These are phyloP conservation scores for Celastrina argiolus DNA, from an alignment of 2,888 invertebrate species.

Conservation along the genomic window DNA sequence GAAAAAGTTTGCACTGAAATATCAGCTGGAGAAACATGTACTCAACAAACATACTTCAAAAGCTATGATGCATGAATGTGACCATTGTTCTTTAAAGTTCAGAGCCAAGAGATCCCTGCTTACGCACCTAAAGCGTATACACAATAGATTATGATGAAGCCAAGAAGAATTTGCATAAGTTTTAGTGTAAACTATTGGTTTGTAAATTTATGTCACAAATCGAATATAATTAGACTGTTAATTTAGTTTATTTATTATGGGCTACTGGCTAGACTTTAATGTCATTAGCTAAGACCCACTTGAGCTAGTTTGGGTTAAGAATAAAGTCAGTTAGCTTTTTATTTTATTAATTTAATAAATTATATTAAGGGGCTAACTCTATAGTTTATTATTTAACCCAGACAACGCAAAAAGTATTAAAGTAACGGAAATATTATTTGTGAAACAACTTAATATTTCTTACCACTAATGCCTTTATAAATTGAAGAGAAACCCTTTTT, in stretches of 20 bases:
- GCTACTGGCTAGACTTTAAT: neutral
- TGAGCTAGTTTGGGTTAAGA: too few species aligned
- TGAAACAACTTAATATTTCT: too few species aligned
- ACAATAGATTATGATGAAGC: conserved; percentile 60
- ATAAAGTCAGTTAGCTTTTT: too few species aligned
- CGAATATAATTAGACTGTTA: neutral
- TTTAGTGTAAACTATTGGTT: neutral
- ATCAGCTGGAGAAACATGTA: conserved; percentile 55
- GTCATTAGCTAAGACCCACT: neutral
- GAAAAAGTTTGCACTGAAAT: conserved; percentile 61
- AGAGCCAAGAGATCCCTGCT: conserved; percentile 58
- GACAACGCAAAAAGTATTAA: too few species aligned
- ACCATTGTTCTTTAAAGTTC: conserved; percentile 60
- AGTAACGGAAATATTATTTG: too few species aligned
- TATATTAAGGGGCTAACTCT: too few species aligned
- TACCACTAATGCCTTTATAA: too few species aligned
- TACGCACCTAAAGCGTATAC: conserved; percentile 59
- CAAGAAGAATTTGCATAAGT: neutral
- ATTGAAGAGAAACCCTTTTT: too few species aligned
- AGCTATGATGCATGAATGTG: conserved; percentile 59
- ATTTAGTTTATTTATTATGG: neutral
- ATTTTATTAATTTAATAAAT: too few species aligned
- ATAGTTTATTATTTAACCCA: too few species aligned
- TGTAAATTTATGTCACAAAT: neutral
- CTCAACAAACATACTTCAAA: conserved; percentile 62